phyloP scores from a whole-genome alignment of 2,113 vertebrate genomes.

The Amphiprion percula region DNA sequence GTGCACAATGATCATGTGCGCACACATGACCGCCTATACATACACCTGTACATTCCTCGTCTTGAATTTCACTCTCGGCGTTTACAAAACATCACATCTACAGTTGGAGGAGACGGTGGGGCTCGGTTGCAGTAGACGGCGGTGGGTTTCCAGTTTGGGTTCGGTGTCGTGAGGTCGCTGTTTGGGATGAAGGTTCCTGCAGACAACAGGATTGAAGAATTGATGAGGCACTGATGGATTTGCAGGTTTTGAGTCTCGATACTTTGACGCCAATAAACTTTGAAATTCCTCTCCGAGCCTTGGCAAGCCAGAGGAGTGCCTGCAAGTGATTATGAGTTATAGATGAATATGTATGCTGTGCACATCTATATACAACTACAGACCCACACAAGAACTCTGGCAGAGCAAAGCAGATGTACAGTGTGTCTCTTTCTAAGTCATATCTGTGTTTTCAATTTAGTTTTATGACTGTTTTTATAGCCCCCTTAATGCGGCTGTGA shows the following conservation, averaged over 20 bases:
- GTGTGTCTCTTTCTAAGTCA: conserved; percentile 27
- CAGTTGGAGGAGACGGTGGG: background rate
- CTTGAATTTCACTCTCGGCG: conserved; percentile 67
- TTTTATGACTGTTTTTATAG: conserved; percentile 61
- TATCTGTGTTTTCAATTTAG: conserved; percentile 63
- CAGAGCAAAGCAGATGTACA: conserved; percentile 40
- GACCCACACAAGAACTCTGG: conserved; percentile 13
- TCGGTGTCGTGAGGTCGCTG: conserved; percentile 1
- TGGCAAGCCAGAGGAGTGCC: conserved; percentile 62
- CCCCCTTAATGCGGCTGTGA: conserved; percentile 37
- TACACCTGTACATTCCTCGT: conserved; percentile 66
- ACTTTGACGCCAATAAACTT: conserved; percentile 56
- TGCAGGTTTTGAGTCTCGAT: conserved; percentile 26
- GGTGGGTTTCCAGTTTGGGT: background rate
- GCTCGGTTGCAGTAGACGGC: background rate
- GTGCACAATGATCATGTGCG: background rate
- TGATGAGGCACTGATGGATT: conserved; percentile 9
- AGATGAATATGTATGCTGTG: conserved; percentile 12
- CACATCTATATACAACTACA: conserved; percentile 16
- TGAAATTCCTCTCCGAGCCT: conserved; percentile 46
- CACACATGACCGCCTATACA: background rate
- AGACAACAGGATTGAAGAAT: conserved; percentile 13
- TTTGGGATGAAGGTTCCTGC: background rate
- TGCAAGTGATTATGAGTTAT: conserved; percentile 46
- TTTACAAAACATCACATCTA: conserved; percentile 66